A percentile compares a stretch with the other conserved stretches of the same genome.
Conservation (phyloP, 1,140 invertebrate genomes). For the Rhopalosiphum maidis region DNA sequence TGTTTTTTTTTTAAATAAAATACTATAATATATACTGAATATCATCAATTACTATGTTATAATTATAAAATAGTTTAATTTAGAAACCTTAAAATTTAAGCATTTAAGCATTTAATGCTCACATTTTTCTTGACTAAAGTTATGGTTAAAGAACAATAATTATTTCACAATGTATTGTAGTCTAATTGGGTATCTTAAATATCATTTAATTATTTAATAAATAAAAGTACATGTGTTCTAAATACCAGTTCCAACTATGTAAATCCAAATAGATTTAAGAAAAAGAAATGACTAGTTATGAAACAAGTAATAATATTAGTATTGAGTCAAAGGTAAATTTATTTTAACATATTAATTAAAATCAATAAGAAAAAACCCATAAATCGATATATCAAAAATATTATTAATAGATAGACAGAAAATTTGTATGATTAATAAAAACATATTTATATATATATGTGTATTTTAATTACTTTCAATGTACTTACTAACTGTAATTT, state of each 20-base stretch:
- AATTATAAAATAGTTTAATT: not conserved
- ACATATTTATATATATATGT: not conserved
- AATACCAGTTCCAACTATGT: not conserved
- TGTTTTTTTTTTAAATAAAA: no score
- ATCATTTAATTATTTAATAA: not conserved
- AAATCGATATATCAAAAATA: not conserved
- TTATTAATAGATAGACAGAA: not conserved
- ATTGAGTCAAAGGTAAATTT: not conserved
- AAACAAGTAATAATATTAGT: not conserved
- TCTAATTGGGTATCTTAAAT: not conserved
- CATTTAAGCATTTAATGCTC: not conserved
- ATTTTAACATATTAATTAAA: not conserved
- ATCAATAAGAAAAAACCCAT: not conserved
- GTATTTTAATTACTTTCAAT: not conserved
- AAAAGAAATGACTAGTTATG: not conserved
- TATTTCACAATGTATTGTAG: not conserved
- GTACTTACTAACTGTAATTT: not conserved
- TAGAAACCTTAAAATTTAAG: not conserved
- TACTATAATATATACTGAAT: no score
- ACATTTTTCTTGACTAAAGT: rapidly evolving
- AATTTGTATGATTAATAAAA: not conserved
- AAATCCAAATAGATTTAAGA: not conserved
- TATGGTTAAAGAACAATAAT: not conserved
- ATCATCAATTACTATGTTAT: not conserved
- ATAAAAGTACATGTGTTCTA: not conserved